These are phyloP conservation scores for Protonibea diacanthus DNA, from an alignment of 2,797 vertebrate species.

Conservation along the genomic window DNA sequence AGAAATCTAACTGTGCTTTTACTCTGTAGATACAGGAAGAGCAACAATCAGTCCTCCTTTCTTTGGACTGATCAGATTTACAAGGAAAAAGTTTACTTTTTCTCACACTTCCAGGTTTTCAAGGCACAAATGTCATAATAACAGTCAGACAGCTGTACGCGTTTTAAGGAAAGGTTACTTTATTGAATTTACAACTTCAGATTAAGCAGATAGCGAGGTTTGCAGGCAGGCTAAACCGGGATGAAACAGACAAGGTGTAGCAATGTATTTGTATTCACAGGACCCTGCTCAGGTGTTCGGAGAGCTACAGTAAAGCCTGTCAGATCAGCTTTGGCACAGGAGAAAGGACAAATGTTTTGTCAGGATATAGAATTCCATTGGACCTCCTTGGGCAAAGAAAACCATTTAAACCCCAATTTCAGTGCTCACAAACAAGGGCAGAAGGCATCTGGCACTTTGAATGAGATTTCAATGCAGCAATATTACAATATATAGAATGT, in stretches of 20 bases:
- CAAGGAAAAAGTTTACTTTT: slow-evolving; percentile 12
- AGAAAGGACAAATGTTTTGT: slow-evolving; percentile 77
- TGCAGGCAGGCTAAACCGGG: slow-evolving; percentile 29
- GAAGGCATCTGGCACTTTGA: slow-evolving; percentile 39
- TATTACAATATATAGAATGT: slow-evolving; percentile 46
- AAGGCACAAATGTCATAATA: slow-evolving; percentile 28
- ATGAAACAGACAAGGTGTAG: slow-evolving; percentile 50
- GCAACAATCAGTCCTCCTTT: neutral
- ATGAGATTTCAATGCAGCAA: slow-evolving; percentile 42
- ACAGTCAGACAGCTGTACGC: slow-evolving; percentile 10
- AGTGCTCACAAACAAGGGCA: slow-evolving; percentile 60
- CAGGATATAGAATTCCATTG: slow-evolving; percentile 69
- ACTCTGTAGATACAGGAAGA: neutral
- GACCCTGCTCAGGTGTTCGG: slow-evolving; percentile 60
- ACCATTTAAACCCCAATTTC: slow-evolving; percentile 65
- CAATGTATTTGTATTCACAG: slow-evolving; percentile 67
- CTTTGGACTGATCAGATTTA: slow-evolving; percentile 22
- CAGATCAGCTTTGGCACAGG: slow-evolving; percentile 57
- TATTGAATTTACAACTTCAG: slow-evolving; percentile 55
- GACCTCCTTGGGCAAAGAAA: slow-evolving; percentile 64
- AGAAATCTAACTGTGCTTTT: neutral
- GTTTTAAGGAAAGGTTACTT: slow-evolving; percentile 38
- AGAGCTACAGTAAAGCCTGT: slow-evolving; percentile 64
- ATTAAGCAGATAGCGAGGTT: slow-evolving; percentile 45
- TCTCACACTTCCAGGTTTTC: neutral